Percentiles rank a stretch among this genome's conserved stretches.
Conservation (phyloP, 1,140 invertebrate species). For the Odontomachus brunneus region DNA sequence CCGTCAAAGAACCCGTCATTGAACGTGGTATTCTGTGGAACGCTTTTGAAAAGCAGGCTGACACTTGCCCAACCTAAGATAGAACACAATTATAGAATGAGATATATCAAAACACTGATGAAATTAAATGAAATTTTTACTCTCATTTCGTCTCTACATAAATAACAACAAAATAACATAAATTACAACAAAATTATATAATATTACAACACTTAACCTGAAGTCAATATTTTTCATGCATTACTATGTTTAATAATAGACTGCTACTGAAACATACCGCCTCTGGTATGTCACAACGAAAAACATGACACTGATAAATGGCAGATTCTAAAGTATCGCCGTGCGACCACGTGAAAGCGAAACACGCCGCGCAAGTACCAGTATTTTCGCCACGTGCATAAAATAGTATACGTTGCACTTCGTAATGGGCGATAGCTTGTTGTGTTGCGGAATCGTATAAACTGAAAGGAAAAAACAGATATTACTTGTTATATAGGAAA, state of each 20-base stretch:
- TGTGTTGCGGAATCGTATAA: constrained; percentile 94
- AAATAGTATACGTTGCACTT: constrained; percentile 97
- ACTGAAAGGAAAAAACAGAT: constrained; percentile 86
- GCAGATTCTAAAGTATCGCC: constrained; percentile 94
- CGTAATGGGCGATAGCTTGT: constrained; percentile 94
- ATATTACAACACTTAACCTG: not conserved
- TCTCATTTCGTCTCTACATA: not conserved
- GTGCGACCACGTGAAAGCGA: constrained; percentile 98
- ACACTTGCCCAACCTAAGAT: constrained; percentile 88
- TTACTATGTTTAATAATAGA: constrained; percentile 72
- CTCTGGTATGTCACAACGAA: constrained; percentile 98
- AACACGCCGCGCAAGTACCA: constrained; percentile 94
- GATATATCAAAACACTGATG: not conserved
- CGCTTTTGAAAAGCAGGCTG: constrained; percentile 96
- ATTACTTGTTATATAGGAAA: not conserved
- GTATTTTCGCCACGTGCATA: constrained; percentile 96
- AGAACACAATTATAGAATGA: constrained; percentile 28
- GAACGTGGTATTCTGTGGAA: constrained; percentile 93
- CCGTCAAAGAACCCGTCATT: constrained; percentile 88
- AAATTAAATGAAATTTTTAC: not conserved
- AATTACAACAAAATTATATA: too few species aligned
- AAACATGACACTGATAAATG: constrained; percentile 98
- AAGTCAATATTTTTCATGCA: not conserved
- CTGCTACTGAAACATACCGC: constrained; percentile 91
- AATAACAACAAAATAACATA: not conserved